phyloP scores from a whole-genome alignment of 2,797 vertebrate genomes.

The Danio tinwini region DNA sequence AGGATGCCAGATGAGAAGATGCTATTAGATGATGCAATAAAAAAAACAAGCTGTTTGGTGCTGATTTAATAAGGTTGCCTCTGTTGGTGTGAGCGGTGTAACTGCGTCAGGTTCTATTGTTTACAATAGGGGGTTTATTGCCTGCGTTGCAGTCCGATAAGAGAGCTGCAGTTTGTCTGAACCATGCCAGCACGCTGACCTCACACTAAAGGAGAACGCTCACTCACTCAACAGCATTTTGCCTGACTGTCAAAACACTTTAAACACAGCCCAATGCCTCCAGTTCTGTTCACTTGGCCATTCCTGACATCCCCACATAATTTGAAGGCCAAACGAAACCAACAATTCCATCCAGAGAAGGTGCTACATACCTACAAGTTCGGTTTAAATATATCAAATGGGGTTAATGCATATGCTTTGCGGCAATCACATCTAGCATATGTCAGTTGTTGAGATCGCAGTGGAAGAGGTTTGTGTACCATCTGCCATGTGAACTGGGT shows the following conservation, averaged over 20 bases:
- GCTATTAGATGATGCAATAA: neutral
- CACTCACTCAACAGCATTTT: slow-evolving; percentile 18
- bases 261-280: slow-evolving; percentile 24
- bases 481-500: slow-evolving; percentile 23
- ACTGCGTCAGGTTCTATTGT: slow-evolving; percentile 34
- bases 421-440: slow-evolving; percentile 19
- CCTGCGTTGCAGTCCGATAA: slow-evolving; percentile 24
- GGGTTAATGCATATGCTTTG: slow-evolving; percentile 9
- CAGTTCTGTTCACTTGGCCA: neutral
- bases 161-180: slow-evolving; percentile 31
- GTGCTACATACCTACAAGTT: neutral
- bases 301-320: neutral
- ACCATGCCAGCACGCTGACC: slow-evolving; percentile 24
- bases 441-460: slow-evolving; percentile 22
- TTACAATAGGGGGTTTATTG: slow-evolving; percentile 51
- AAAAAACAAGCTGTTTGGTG: neutral
- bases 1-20: slow-evolving; percentile 4
- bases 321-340: neutral
- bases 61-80: slow-evolving; percentile 19
- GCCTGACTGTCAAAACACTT: slow-evolving; percentile 14
- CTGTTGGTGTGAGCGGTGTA: slow-evolving; percentile 26
- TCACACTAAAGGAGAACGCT: slow-evolving; percentile 27
- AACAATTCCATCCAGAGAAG: neutral
- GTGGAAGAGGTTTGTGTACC: slow-evolving; percentile 15
- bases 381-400: slow-evolving; percentile 3